Evolutionary conservation across 2,797 vertebrate species (phyloP).

Genomic region (Cryptoprocta ferox): DNA sequence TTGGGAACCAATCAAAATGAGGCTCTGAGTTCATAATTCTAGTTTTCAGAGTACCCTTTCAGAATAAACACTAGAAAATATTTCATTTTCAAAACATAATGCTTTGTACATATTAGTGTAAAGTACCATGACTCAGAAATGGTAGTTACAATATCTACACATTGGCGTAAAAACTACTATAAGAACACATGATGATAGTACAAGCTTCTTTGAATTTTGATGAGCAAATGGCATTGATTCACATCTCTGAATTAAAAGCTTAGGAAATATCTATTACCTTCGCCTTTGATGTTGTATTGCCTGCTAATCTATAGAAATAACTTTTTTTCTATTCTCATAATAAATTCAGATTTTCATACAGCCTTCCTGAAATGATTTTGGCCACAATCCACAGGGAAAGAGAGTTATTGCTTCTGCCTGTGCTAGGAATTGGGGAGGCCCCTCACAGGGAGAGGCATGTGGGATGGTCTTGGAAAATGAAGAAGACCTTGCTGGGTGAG

Average conservation of each 20-base stretch:
- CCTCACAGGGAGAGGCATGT: neutral
- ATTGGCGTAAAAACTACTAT: slow-evolving; percentile 37
- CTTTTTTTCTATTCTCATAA: slow-evolving; percentile 20
- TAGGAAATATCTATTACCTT: neutral
- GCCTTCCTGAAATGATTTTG: neutral
- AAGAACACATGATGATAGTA: slow-evolving; percentile 25
- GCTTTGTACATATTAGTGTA: slow-evolving; percentile 43
- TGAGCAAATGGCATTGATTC: slow-evolving; percentile 57
- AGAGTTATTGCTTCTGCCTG: neutral
- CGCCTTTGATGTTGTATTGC: neutral
- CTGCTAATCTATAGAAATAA: slow-evolving; percentile 46
- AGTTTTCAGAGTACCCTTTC: slow-evolving; percentile 18
- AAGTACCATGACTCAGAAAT: slow-evolving; percentile 55
- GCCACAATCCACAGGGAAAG: neutral
- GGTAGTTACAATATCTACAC: slow-evolving; percentile 36
- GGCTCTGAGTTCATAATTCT: slow-evolving; percentile 5
- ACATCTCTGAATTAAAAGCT: slow-evolving; percentile 46
- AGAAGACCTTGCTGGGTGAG: neutral
- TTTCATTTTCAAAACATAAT: slow-evolving; percentile 60
- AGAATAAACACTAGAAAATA: slow-evolving; percentile 53
- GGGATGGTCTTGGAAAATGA: neutral
- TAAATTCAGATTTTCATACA: slow-evolving; percentile 46
- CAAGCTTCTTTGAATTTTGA: slow-evolving; percentile 33
- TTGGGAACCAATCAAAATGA: neutral
- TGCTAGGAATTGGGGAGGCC: neutral